Percentiles rank a stretch among this genome's conserved stretches.
Conservation (phyloP, 1,140 invertebrate genomes). For the Aphelinus certus region DNA sequence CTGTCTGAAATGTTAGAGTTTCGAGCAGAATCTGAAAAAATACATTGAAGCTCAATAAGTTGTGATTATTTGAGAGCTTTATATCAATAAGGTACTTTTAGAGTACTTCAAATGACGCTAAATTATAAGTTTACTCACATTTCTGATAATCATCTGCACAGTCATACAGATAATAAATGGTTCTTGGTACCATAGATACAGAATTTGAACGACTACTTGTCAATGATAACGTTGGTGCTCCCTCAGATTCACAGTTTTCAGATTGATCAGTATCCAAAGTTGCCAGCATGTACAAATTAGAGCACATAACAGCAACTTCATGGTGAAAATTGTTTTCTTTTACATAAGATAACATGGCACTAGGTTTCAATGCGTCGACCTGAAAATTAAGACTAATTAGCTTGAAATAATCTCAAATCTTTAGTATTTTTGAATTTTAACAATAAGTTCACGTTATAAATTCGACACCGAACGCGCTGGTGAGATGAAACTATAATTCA, state of each 20-base stretch:
- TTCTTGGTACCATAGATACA: slow-evolving; percentile 48
- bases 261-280: slow-evolving; percentile 49
- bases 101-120: not conserved
- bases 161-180: slow-evolving; percentile 55
- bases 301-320: slow-evolving; percentile 55
- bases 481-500: no score
- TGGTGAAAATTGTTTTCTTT: slow-evolving; percentile 57
- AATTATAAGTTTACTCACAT: slow-evolving; percentile 44
- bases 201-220: slow-evolving; percentile 33
- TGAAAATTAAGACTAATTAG: slow-evolving; percentile 38
- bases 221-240: slow-evolving; percentile 36
- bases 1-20: slow-evolving; percentile 46
- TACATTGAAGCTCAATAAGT: not conserved
- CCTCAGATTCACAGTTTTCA: slow-evolving; percentile 38
- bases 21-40: slow-evolving; percentile 45
- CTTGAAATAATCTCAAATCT: not conserved
- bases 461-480: no score
- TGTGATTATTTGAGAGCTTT: no score
- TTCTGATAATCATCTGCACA: slow-evolving; percentile 51
- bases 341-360: slow-evolving; percentile 51
- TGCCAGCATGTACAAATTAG: slow-evolving; percentile 50
- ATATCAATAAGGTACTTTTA: no score
- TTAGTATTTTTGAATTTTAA: slow-evolving; percentile 21
- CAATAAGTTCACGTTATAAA: not conserved
- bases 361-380: slow-evolving; percentile 53